Evolutionary conservation across 1,140 invertebrate genomes (phyloP).

Genomic region (Brachionus calyciflorus): DNA sequence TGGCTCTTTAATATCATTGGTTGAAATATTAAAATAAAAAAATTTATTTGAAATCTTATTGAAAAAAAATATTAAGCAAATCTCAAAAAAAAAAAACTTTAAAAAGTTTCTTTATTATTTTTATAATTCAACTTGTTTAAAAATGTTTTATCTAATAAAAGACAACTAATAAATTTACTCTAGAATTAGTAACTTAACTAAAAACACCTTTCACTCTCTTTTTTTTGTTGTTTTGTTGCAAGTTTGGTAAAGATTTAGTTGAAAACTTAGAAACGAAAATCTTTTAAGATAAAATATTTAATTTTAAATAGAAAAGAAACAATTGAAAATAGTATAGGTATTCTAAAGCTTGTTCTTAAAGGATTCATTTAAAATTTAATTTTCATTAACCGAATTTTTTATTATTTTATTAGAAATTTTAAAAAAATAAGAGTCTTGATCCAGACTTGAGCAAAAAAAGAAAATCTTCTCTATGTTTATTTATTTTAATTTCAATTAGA

Average conservation of each 20-base stretch:
- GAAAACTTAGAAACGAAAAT: background rate
- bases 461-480: slow-evolving; percentile 13
- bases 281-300: slow-evolving; percentile 20
- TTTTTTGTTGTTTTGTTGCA: background rate
- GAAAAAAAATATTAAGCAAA: background rate
- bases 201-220: background rate
- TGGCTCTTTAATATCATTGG: too few relatives aligned
- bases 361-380: slow-evolving; percentile 42
- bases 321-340: background rate
- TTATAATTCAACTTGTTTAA: slow-evolving; percentile 27
- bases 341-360: background rate
- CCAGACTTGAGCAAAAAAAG: background rate
- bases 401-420: too few relatives aligned
- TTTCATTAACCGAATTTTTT: slow-evolving; percentile 35
- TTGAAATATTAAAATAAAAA: too few relatives aligned
- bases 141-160: slow-evolving; percentile 44
- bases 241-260: too few relatives aligned
- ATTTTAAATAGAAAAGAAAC: background rate
- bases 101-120: slow-evolving; percentile 4
- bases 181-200: background rate
- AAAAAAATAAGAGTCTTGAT: too few relatives aligned
- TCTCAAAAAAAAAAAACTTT: background rate
- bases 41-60: too few relatives aligned
- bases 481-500: background rate
- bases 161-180: slow-evolving; percentile 23